Base-by-base conservation (phyloP, 2,113 vertebrate species). In the Urocynchramus pylzowi region DNA sequence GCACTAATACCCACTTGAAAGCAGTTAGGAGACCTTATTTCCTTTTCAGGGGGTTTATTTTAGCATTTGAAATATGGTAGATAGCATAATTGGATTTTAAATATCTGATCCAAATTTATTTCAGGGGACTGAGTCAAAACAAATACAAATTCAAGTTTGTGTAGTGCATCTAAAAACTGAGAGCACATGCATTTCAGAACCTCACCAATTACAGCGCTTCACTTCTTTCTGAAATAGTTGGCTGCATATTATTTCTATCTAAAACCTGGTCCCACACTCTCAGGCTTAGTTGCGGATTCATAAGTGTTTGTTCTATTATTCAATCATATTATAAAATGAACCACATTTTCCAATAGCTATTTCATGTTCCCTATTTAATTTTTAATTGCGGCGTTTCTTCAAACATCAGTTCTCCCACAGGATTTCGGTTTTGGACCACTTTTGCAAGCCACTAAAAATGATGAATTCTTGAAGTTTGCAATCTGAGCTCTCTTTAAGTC, bases 1-100 rank as follows among this genome's bases (percentile, higher is more conserved):
- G 94, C 97, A 97, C 90, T 97, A 97, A 96, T 97, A 97, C 86
- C 93, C 96, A 97, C 95, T 96, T 97, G 93, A 97, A 97, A 97
- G 93, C 54, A 82, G 85, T 35, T 71, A 94, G 92, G n/a, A 96
- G 92, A 96, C 57, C 64, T 90, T 94, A 71, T 88, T 96, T 96
- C 73, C 80, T 93, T 95, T 87, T 33, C 5, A 14, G 76, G 73
- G 90, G 68, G 76, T 18, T 84, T 93, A 96, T 96, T 96, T 96
- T 96, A 94, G 96, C 89, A 94, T 92, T 93, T 54, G 88, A 93
- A 97, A 89, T 92, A 93, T 39, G 57, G 88, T 68, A 93, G 95
- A 94, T 96, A 96, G 92, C 88, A 89, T 96, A 96, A 96, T 92
- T 96, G 86, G 92, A 95, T 93, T 96, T 97, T 95, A 93, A 96